Evolutionary conservation across 2,888 invertebrate species (phyloP), one percentile per base, ranked within the genome.

Genomic region (Tholera decimalis): DNA sequence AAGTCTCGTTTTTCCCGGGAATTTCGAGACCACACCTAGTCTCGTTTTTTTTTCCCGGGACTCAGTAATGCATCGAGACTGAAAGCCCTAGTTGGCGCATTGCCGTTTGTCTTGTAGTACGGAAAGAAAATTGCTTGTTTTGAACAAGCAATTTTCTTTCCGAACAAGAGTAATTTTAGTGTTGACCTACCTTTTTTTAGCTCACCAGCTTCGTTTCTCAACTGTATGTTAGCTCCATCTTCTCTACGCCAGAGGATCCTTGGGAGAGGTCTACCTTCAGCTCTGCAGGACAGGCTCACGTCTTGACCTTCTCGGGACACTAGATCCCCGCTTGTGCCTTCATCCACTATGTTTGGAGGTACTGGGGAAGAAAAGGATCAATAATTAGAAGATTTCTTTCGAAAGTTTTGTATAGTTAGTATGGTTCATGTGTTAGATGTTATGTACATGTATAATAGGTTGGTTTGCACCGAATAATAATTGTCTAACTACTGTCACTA

Each of bases 281-380:
- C 97, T 84, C 95, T 96, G 89, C 98, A 98, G 75, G 97, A 96
- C 50, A 98, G 93, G 47, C 97, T 97, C 20, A 97, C 97, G 82
- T 98, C 97, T 73, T 97, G 97, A 0, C 97, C 97, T 88, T 98
- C 98, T 70, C 96, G 95, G 13, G 97, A 97, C 24, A 97, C 96
- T 59, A 97, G 92, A 87, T 98, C 98, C 0, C 97, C 97, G 76
- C 97, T 97, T 24, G 98, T 98, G 71, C 97, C 97, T 82, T 97
- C 96, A 86, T 97, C 97, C 60, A 97, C 95, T 83, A 98, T 98
- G 85, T 98, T 97, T 39, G 98, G 98, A 50, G 98, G 97, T 54
- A 98, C 98, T 98, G 96, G 77, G 94, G 54, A 65, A 43, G 58
- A 97, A 60, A 68, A 67, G 55, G 37, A 58, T 43, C 15, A 35